These are phyloP conservation scores for Podarcis cretensis DNA, from an alignment of 2,113 vertebrate species.

Conservation along the genomic window DNA sequence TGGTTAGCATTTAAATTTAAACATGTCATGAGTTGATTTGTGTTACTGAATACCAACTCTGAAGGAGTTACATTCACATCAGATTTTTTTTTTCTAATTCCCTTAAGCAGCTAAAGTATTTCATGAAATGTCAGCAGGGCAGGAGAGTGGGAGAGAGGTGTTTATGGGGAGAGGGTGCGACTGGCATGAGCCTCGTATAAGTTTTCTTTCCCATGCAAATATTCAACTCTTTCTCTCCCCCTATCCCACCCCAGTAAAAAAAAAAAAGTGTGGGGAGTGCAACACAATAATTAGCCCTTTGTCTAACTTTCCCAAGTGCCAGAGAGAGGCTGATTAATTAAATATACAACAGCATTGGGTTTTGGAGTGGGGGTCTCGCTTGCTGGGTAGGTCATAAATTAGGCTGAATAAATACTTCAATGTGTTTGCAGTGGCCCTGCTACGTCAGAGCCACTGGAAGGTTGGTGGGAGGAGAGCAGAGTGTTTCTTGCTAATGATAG, in stretches of 20 bases:
- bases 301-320: slow-evolving; percentile 88
- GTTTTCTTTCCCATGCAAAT: slow-evolving; percentile 85
- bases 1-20: slow-evolving; percentile 91
- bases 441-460: slow-evolving; percentile 79
- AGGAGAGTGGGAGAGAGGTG: slow-evolving; percentile 65
- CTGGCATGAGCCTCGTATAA: slow-evolving; percentile 54
- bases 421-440: slow-evolving; percentile 82
- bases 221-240: slow-evolving; percentile 49
- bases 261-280: slow-evolving; percentile 78
- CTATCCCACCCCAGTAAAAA: neutral
- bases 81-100: slow-evolving; percentile 82
- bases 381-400: slow-evolving; percentile 84
- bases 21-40: slow-evolving; percentile 89
- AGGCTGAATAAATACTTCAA: slow-evolving; percentile 87
- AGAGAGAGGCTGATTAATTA: slow-evolving; percentile 88
- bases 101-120: slow-evolving; percentile 87
- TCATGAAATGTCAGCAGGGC: slow-evolving; percentile 84
- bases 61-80: slow-evolving; percentile 84
- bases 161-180: slow-evolving; percentile 56
- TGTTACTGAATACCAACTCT: slow-evolving; percentile 85
- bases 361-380: slow-evolving; percentile 83
- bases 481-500: slow-evolving; percentile 92
- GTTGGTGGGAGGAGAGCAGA: slow-evolving; percentile 80
- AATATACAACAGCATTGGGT: slow-evolving; percentile 85
- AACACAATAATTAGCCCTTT: slow-evolving; percentile 87